Evolutionary conservation across 2,888 invertebrate species (phyloP), one percentile per base, ranked within the genome.

Genomic region (Metopia argyrocephala): DNA sequence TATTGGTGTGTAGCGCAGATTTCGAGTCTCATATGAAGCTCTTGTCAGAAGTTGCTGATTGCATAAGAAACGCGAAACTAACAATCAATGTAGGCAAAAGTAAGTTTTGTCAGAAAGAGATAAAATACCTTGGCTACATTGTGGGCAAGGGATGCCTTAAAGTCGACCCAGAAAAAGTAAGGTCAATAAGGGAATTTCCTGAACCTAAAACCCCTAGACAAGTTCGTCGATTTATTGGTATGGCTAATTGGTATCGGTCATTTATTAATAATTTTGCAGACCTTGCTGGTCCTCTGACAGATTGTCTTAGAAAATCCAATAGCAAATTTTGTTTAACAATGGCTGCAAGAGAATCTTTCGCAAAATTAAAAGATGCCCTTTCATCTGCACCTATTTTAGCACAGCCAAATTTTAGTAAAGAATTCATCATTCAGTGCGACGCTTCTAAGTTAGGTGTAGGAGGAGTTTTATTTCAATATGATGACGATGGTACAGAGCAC

Each of bases 31-130:
- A 20, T 48, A n/a, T n/a, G n/a, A 18, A 6, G 0, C 3, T 62
- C 7, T 25, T 71, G 1, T 4, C 25, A 1, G 62, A 71, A 7
- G 71, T 62, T 1, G 52, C 71, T 18, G 2, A 25, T 0, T 71
- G 54, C 27, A 7, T 71, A 5, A 31, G 45, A 15, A 5, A 15
- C 3, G 76, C 64, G 0, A 56, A 61, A 9, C 48, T 82, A 45
- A 82, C 82, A 3, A 79, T 82, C 0, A 76, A 79, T 7, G 59
- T 82, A 0, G 65, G 12, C 9, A 82, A 75, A 15, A 76, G 69
- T 12, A 74, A 78, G 45, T 81, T 81, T 66, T 31, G 52, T 15
- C 66, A 73, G 21, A 50, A 23, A 31, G 70, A 81, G 25, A 62
- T 79, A 1, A 74, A 66, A n/a, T 82, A 82, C 9, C 20, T 82